phyloP scores from a whole-genome alignment of 2,113 vertebrate genomes.

The Chinchilla lanigera region DNA sequence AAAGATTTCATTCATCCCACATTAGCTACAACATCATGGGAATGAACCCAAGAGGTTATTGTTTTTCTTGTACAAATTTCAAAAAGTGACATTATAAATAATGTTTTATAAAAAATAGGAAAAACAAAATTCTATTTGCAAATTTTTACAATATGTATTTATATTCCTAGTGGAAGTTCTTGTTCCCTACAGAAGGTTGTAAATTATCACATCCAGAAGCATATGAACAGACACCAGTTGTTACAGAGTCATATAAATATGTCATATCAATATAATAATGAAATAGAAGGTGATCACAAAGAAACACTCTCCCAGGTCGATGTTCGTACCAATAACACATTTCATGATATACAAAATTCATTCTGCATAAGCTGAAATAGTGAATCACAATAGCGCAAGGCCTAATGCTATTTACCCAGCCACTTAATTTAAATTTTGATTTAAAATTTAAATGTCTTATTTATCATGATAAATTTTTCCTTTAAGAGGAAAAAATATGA shows the following conservation, averaged over 20 bases:
- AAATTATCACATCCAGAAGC: neutral
- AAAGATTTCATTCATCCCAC: conserved; percentile 22
- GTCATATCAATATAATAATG: neutral
- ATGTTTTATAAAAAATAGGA: neutral
- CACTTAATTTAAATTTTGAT: neutral
- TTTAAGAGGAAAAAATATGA: neutral
- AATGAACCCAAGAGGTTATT: neutral
- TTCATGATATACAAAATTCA: neutral
- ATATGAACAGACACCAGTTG: neutral
- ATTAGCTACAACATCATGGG: neutral
- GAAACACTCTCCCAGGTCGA: neutral
- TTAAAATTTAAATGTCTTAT: neutral
- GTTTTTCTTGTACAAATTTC: neutral
- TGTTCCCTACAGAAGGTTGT: neutral
- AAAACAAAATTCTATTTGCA: neutral
- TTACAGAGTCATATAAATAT: neutral
- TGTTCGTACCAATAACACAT: neutral
- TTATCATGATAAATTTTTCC: neutral
- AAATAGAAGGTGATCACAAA: neutral
- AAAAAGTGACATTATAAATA: conserved; percentile 28
- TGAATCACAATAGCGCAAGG: neutral
- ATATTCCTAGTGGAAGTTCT: neutral
- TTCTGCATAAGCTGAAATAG: neutral
- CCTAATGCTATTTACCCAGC: neutral
- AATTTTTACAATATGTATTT: neutral